Conservation (phyloP, 1,140 invertebrate species). For the Sinonovacula constricta region DNA sequence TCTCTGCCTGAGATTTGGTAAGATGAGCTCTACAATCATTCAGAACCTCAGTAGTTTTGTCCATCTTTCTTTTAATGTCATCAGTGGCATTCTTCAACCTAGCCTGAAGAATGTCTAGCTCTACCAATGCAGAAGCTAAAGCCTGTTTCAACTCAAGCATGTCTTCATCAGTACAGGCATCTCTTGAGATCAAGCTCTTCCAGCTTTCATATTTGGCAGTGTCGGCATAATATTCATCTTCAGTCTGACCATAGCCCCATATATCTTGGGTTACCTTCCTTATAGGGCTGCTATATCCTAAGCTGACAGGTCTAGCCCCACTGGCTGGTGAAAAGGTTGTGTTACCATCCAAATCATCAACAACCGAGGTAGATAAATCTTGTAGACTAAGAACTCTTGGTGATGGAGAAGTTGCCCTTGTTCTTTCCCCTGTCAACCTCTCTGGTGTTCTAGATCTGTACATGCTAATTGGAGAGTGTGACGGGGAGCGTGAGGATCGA, state of each 20-base stretch:
- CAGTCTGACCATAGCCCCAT: constrained; percentile 62
- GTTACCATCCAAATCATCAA: constrained; percentile 57
- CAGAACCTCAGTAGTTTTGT: constrained; percentile 69
- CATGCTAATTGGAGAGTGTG: constrained; percentile 23
- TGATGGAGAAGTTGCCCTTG: constrained; percentile 37
- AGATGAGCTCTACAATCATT: constrained; percentile 71
- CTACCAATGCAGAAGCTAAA: constrained; percentile 68
- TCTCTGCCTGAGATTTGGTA: constrained; percentile 70
- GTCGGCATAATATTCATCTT: constrained; percentile 54
- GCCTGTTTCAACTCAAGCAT: constrained; percentile 72
- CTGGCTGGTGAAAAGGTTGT: constrained; percentile 58
- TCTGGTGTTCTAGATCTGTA: constrained; percentile 52
- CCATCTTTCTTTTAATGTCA: constrained; percentile 70
- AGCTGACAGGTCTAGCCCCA: constrained; percentile 57
- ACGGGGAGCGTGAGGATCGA: constrained; percentile 35
- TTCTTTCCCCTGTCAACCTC: constrained; percentile 46
- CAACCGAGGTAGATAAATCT: constrained; percentile 55
- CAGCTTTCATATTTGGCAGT: constrained; percentile 53
- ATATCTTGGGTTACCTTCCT: constrained; percentile 70
- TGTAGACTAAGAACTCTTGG: constrained; percentile 55
- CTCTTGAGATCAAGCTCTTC: constrained; percentile 56
- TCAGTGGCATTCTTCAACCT: constrained; percentile 69
- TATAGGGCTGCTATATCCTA: constrained; percentile 70
- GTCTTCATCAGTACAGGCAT: constrained; percentile 59
- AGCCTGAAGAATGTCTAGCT: constrained; percentile 71